Conservation (phyloP, 2,797 vertebrate species). For the Tokudaia muenninki region DNA sequence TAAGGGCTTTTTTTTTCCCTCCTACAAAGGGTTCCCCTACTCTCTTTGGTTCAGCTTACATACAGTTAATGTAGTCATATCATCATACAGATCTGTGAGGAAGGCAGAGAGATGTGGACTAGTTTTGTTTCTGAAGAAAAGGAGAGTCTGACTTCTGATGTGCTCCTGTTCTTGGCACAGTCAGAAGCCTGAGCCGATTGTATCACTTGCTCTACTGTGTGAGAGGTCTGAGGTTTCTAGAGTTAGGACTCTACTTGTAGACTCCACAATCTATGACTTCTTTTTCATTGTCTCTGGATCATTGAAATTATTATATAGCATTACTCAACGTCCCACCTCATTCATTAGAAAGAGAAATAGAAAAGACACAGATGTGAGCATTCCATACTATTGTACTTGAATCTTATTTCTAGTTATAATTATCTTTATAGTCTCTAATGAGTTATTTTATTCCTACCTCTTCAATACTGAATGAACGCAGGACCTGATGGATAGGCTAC, state of each 20-base stretch:
- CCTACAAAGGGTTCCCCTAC: background rate
- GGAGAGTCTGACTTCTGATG: background rate
- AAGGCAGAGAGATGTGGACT: background rate
- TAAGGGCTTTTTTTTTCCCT: too few relatives aligned
- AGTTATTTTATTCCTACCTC: background rate
- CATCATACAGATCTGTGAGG: background rate
- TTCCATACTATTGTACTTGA: background rate
- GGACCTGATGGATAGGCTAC: background rate
- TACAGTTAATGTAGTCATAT: background rate
- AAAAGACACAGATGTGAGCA: background rate
- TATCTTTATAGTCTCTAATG: background rate
- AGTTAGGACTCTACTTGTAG: background rate
- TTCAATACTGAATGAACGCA: background rate
- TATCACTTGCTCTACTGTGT: background rate
- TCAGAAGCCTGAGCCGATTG: background rate
- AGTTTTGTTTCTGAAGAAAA: background rate
- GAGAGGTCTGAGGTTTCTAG: background rate
- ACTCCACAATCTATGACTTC: background rate
- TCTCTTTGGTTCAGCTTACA: background rate
- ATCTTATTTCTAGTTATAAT: background rate
- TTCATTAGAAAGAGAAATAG: background rate
- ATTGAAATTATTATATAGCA: background rate
- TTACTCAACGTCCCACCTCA: background rate
- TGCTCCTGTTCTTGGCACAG: background rate
- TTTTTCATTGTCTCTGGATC: conserved; percentile 28